These are phyloP conservation scores for Dendrolimus punctatus DNA, from an alignment of 1,140 invertebrate species.

Conservation along the genomic window DNA sequence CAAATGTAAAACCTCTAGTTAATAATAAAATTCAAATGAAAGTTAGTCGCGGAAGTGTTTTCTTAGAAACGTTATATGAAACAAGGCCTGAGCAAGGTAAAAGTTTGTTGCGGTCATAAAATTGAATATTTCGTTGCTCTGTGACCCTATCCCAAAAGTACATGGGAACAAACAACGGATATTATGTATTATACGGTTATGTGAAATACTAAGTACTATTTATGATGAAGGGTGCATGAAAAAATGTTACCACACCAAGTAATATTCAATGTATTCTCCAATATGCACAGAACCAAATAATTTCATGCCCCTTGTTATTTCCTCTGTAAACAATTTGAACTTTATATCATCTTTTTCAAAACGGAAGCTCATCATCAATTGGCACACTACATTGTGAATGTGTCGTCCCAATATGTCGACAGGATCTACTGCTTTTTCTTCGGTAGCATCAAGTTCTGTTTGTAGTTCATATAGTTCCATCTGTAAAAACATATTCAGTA, in stretches of 20 bases:
- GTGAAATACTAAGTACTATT: too few relatives aligned
- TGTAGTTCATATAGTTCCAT: conserved; percentile 81
- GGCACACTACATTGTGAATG: conserved; percentile 90
- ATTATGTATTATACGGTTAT: too few relatives aligned
- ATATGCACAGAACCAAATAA: conserved; percentile 83
- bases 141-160: too few relatives aligned
- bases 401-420: conserved; percentile 78
- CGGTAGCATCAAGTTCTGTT: conserved; percentile 68
- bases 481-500: conserved; percentile 51
- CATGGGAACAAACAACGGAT: too few relatives aligned
- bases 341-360: conserved; percentile 81
- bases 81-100: too few relatives aligned
- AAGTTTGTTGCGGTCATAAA: too few relatives aligned
- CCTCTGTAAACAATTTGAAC: conserved; percentile 82
- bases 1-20: too few relatives aligned
- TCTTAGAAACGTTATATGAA: too few relatives aligned
- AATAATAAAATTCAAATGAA: too few relatives aligned
- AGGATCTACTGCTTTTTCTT: conserved; percentile 75
- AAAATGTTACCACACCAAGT: conserved; percentile 20
- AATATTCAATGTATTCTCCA: conserved; percentile 57
- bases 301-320: conserved; percentile 87
- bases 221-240: too few relatives aligned
- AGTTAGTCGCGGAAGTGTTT: too few relatives aligned
- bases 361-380: conserved; percentile 85
- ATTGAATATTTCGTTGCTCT: too few relatives aligned